These are phyloP conservation scores for Lithobates pipiens DNA, from an alignment of 2,797 vertebrate species.

Conservation along the genomic window DNA sequence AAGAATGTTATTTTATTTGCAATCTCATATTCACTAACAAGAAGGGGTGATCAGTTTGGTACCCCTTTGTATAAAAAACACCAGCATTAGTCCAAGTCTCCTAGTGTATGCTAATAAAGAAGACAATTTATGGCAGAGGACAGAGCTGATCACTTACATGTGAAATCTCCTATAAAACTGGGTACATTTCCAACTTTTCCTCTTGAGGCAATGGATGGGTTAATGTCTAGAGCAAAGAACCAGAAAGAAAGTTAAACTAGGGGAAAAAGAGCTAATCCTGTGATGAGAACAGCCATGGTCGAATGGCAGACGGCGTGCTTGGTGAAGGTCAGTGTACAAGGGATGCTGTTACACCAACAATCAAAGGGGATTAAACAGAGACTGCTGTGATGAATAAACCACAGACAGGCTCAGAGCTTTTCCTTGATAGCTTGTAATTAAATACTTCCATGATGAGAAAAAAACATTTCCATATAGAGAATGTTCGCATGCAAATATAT, in stretches of 20 bases:
- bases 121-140: too few relatives aligned
- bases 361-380: constrained; percentile 47
- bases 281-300: constrained; percentile 46
- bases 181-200: background rate
- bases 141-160: too few relatives aligned
- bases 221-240: constrained; percentile 35
- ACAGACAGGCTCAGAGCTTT: background rate
- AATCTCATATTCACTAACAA: too few relatives aligned
- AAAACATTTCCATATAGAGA: too few relatives aligned
- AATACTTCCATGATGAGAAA: constrained; percentile 23
- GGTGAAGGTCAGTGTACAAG: constrained; percentile 50
- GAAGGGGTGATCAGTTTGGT: too few relatives aligned
- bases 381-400: constrained; percentile 21
- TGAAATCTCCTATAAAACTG: too few relatives aligned
- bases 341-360: constrained; percentile 52
- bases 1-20: too few relatives aligned
- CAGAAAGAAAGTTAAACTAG: constrained; percentile 27
- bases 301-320: constrained; percentile 37
- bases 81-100: too few relatives aligned
- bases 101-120: too few relatives aligned
- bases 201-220: constrained; percentile 1
- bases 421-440: constrained; percentile 31
- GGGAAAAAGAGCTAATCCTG: constrained; percentile 51
- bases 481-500: too few relatives aligned
- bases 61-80: too few relatives aligned